Conservation (phyloP, 1,140 invertebrate genomes). For the Lepidurus couesii region DNA sequence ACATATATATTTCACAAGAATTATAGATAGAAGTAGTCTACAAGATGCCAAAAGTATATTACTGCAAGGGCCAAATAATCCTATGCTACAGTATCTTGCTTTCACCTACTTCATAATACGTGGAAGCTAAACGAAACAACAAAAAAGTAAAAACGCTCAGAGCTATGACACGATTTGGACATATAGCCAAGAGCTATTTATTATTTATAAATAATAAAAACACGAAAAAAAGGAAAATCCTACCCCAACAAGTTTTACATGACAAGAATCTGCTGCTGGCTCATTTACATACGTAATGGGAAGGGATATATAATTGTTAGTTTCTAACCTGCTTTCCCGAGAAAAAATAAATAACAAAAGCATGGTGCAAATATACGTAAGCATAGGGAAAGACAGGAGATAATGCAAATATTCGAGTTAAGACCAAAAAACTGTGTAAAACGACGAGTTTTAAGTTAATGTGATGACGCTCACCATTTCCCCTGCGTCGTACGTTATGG, state of each 20-base stretch:
- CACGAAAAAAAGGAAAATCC: background rate
- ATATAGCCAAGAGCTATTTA: background rate
- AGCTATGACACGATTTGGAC: background rate
- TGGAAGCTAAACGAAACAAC: background rate
- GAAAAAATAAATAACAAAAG: background rate
- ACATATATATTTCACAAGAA: background rate
- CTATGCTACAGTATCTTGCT: background rate
- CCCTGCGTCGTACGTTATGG: conserved; percentile 4
- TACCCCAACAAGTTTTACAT: background rate
- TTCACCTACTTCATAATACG: background rate
- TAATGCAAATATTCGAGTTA: background rate
- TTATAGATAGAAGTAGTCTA: background rate
- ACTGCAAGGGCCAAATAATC: background rate
- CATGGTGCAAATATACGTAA: background rate
- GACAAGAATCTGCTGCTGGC: background rate
- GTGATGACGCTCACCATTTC: conserved; percentile 21
- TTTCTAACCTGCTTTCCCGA: background rate
- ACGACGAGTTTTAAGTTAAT: conserved; percentile 5
- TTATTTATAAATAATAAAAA: background rate
- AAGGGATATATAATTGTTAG: conserved; percentile 14
- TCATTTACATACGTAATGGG: background rate
- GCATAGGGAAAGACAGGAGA: background rate
- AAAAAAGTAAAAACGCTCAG: background rate
- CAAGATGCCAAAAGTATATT: background rate
- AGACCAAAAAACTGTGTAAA: background rate